Conservation (phyloP, 2,888 invertebrate species). For the Celastrina argiolus region DNA sequence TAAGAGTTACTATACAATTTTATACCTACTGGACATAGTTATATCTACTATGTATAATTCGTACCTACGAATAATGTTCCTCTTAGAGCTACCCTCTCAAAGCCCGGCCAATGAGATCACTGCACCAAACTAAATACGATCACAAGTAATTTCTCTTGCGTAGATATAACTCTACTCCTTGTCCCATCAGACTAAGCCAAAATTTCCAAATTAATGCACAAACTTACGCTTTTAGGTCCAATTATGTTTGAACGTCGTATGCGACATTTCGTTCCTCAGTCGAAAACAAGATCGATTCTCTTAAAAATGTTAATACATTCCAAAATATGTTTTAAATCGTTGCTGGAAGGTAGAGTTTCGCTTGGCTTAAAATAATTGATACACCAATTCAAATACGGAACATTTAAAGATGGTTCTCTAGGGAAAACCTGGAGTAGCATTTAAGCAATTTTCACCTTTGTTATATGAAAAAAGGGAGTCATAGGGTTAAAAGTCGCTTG, state of each 20-base stretch:
- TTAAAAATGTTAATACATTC: conserved; percentile 42
- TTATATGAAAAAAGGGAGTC: neutral
- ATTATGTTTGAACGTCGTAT: conserved; percentile 41
- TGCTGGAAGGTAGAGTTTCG: conserved; percentile 36
- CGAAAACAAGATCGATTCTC: conserved; percentile 72
- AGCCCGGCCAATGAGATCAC: conserved; percentile 53
- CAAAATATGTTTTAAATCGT: conserved; percentile 34
- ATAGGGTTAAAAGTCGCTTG: conserved; percentile 42
- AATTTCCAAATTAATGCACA: conserved; percentile 22
- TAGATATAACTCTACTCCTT: conserved; percentile 62
- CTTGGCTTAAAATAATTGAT: conserved; percentile 45
- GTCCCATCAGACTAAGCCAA: conserved; percentile 39
- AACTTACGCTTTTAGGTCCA: conserved; percentile 33
- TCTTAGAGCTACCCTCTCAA: conserved; percentile 35
- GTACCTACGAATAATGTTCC: neutral
- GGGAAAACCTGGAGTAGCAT: conserved; percentile 58
- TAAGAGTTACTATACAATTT: neutral
- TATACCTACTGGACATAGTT: neutral
- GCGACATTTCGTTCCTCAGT: conserved; percentile 39
- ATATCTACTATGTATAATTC: neutral
- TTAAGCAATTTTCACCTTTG: conserved; percentile 44
- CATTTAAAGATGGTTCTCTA: conserved; percentile 74
- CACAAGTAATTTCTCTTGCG: conserved; percentile 55
- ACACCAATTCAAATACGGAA: conserved; percentile 71
- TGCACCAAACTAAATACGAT: conserved; percentile 46